These are phyloP conservation scores for Ctenicera cuprea DNA, from an alignment of 2,888 invertebrate species.

Conservation along the genomic window DNA sequence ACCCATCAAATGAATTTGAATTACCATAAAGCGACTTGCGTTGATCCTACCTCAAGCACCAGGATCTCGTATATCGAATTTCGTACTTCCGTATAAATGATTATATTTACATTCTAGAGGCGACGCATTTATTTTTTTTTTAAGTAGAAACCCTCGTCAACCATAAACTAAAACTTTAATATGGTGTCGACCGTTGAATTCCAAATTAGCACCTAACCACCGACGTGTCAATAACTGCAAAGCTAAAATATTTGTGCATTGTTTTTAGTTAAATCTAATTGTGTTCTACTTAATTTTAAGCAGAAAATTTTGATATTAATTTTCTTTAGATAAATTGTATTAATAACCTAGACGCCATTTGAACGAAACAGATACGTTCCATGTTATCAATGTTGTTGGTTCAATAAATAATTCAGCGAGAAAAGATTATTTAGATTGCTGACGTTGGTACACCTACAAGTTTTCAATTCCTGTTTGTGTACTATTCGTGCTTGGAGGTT, in stretches of 20 bases:
- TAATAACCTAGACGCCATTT: no score
- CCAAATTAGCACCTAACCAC: background rate
- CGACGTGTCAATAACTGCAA: background rate
- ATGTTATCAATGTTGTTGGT: no score
- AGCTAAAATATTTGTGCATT: background rate
- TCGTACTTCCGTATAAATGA: constrained; percentile 27
- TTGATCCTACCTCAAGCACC: constrained; percentile 5
- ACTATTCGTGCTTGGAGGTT: no score
- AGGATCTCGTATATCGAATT: constrained; percentile 35
- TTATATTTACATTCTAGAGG: constrained; percentile 32
- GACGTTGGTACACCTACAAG: no score
- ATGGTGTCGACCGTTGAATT: constrained; percentile 27
- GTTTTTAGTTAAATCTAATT: background rate
- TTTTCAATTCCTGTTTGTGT: no score
- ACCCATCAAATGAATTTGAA: constrained; percentile 35
- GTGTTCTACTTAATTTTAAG: no score
- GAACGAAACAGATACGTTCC: no score
- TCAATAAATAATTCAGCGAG: no score
- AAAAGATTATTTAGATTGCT: no score
- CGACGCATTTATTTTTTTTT: constrained; percentile 35
- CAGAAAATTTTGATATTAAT: no score
- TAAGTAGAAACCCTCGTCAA: constrained; percentile 39
- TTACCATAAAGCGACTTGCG: constrained; percentile 24
- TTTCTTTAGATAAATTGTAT: no score
- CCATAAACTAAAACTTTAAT: constrained; percentile 37